Base-by-base conservation (phyloP, 1,140 invertebrate species). In the Caenorhabditis remanei region DNA sequence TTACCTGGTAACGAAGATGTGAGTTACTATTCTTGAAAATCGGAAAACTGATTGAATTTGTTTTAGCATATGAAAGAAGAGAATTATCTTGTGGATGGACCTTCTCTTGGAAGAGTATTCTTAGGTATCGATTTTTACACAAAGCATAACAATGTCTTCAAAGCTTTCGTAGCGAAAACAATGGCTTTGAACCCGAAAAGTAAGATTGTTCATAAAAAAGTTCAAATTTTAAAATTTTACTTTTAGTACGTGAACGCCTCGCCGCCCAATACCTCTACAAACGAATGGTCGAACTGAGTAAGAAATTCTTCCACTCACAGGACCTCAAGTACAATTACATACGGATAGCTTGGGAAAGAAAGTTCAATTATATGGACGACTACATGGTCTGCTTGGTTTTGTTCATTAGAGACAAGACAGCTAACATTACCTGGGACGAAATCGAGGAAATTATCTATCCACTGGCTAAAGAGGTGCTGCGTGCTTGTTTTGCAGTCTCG, bases 361-460 rank as follows among this genome's bases (percentile, higher is more conserved):
- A 71, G 19, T n/a, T 71, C 14, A 46, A 46, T 5, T n/a, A 14
- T 41, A 71, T 46, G 65, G 43, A 71, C n/a, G 65, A 71, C 65
- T 71, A 48, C 61, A 32, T 63, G 21, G 32, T 63, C n/a, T 71
- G 65, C 65, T n/a, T 71, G 65, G 19, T 71, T 19, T n/a, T 71
- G 4, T 71, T 71, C 43, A 71, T 71, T 19, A 46, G 11, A 71
- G 65, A 71, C n/a, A 71, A 46, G n/a, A n/a, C 41, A 16, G 16
- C 65, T 14, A 71, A 71, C 46, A 43, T 71, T 46, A 71, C 43
- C 1, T 71, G 65, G 65, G 43, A 71, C 4, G 41, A 71, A 19
- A 41, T 71, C 11, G 65, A 71, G n/a, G 65, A 71, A 4, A 46
- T 63, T 40, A 43, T 43, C 65, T 71, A 71, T 46, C 40, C 13